A percentile compares a stretch with the other conserved stretches of the same genome.
Evolutionary conservation across 2,797 vertebrate species (phyloP).

Genomic region (Pogonophryne albipinna): DNA sequence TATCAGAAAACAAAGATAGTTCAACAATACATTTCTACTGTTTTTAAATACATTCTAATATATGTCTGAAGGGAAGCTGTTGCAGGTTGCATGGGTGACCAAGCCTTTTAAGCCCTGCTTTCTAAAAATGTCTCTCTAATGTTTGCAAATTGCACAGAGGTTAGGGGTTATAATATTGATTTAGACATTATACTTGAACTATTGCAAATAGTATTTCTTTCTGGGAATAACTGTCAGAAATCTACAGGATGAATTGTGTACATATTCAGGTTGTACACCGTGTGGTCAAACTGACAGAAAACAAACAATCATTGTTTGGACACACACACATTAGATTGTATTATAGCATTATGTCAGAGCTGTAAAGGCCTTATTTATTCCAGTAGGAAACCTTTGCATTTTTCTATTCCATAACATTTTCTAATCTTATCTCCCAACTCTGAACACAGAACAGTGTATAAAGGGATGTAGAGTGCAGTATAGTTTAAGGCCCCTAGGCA

Average conservation of each 20-base stretch:
- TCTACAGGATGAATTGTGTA: slow-evolving; percentile 31
- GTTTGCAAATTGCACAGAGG: slow-evolving; percentile 47
- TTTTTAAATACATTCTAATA: slow-evolving; percentile 51
- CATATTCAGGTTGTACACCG: slow-evolving; percentile 18
- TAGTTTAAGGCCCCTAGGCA: slow-evolving; percentile 71
- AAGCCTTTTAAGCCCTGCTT: slow-evolving; percentile 34
- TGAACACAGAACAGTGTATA: slow-evolving; percentile 38
- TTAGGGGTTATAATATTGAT: slow-evolving; percentile 44
- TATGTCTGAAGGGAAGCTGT: slow-evolving; percentile 47
- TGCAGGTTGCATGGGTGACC: slow-evolving; percentile 37
- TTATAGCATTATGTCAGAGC: not conserved
- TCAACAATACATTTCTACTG: slow-evolving; percentile 33
- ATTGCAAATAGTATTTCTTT: slow-evolving; percentile 32
- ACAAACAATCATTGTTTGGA: slow-evolving; percentile 11
- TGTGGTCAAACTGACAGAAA: not conserved
- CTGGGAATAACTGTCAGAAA: slow-evolving; percentile 18
- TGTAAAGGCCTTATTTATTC: slow-evolving; percentile 3
- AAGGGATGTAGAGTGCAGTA: slow-evolving; percentile 42
- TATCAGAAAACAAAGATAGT: slow-evolving; percentile 51
- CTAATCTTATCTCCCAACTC: slow-evolving; percentile 29
- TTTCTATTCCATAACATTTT: slow-evolving; percentile 26
- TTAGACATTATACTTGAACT: slow-evolving; percentile 42
- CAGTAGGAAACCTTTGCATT: slow-evolving; percentile 11
- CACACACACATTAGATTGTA: not conserved
- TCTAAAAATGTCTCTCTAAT: slow-evolving; percentile 48